A percentile compares a stretch with the other conserved stretches of the same genome.
Evolutionary conservation across 2,797 vertebrate species (phyloP).

Genomic region (Pempheris klunzingeri): DNA sequence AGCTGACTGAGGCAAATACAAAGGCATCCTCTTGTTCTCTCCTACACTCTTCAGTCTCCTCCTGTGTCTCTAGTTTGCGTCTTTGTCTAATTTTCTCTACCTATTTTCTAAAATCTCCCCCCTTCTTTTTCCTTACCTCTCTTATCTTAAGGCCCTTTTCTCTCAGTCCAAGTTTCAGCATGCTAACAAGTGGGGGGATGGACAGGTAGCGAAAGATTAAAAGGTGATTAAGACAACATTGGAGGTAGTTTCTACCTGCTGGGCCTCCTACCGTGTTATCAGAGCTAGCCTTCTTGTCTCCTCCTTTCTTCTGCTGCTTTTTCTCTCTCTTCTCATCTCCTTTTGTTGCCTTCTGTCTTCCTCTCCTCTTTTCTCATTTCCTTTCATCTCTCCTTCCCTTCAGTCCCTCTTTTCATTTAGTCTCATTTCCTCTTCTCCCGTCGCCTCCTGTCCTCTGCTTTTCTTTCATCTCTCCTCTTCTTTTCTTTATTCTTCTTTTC

Average conservation of each 20-base stretch:
- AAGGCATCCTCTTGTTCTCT: background rate
- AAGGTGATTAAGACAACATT: slow-evolving; percentile 64
- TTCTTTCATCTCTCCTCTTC: slow-evolving; percentile 33
- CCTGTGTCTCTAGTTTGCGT: slow-evolving; percentile 10
- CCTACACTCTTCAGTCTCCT: background rate
- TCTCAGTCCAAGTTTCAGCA: slow-evolving; percentile 35
- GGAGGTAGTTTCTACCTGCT: slow-evolving; percentile 57
- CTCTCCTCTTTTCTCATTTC: slow-evolving; percentile 48
- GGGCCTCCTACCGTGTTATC: slow-evolving; percentile 52
- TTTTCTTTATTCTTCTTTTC: slow-evolving; percentile 25
- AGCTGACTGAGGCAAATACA: slow-evolving; percentile 3
- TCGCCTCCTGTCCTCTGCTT: slow-evolving; percentile 36
- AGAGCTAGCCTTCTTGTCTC: slow-evolving; percentile 42
- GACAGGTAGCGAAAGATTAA: slow-evolving; percentile 39
- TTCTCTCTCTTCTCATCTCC: slow-evolving; percentile 7
- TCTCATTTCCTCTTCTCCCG: slow-evolving; percentile 56
- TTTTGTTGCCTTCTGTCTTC: slow-evolving; percentile 34
- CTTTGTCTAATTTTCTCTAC: slow-evolving; percentile 14
- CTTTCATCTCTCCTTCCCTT: slow-evolving; percentile 49
- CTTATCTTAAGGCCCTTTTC: slow-evolving; percentile 24
- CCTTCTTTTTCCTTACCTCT: background rate
- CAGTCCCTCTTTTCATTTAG: slow-evolving; percentile 45
- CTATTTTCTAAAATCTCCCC: background rate
- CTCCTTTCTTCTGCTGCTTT: slow-evolving; percentile 22
- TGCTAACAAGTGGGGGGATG: slow-evolving; percentile 35